A percentile compares a stretch with the other conserved stretches of the same genome.
These are phyloP conservation scores for Nemoura dubitans DNA, from an alignment of 2,888 invertebrate species.

Conservation along the genomic window DNA sequence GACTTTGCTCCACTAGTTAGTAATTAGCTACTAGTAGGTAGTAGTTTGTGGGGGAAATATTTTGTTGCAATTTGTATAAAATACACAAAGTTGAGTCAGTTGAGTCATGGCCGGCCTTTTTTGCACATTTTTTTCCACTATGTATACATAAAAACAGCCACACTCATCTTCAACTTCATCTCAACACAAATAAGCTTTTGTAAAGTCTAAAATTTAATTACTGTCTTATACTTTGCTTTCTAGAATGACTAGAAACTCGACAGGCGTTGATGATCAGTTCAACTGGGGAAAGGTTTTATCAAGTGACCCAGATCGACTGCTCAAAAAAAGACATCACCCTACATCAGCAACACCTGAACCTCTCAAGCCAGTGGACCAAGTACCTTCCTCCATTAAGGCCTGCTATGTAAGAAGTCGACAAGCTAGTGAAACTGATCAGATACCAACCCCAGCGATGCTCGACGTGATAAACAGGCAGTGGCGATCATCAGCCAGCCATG, in stretches of 20 bases:
- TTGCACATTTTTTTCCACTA: too few relatives aligned
- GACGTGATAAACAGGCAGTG: slow-evolving; percentile 66
- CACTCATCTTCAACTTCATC: too few relatives aligned
- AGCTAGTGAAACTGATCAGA: slow-evolving; percentile 47
- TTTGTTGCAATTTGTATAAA: too few relatives aligned
- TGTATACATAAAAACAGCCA: too few relatives aligned
- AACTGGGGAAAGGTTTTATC: slow-evolving; percentile 75
- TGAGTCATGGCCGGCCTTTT: too few relatives aligned
- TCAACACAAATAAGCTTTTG: too few relatives aligned
- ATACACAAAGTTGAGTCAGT: too few relatives aligned
- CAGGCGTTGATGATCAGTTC: slow-evolving; percentile 60
- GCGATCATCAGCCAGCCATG: slow-evolving; percentile 58
- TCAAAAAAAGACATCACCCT: slow-evolving; percentile 61
- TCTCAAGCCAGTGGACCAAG: slow-evolving; percentile 54
- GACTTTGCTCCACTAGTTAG: too few relatives aligned
- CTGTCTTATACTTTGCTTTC: not conserved
- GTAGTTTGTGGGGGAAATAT: too few relatives aligned
- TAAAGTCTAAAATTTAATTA: too few relatives aligned
- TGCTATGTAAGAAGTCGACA: not conserved
- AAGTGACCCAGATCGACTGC: slow-evolving; percentile 70
- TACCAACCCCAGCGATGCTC: slow-evolving; percentile 78
- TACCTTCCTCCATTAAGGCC: not conserved
- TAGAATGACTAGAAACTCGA: slow-evolving; percentile 48
- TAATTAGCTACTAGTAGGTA: too few relatives aligned
- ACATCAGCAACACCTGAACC: slow-evolving; percentile 57